Percentiles rank a stretch among this genome's conserved stretches.
Evolutionary conservation across 2,888 invertebrate genomes (phyloP).

Genomic region (Chymomyza procnemis): DNA sequence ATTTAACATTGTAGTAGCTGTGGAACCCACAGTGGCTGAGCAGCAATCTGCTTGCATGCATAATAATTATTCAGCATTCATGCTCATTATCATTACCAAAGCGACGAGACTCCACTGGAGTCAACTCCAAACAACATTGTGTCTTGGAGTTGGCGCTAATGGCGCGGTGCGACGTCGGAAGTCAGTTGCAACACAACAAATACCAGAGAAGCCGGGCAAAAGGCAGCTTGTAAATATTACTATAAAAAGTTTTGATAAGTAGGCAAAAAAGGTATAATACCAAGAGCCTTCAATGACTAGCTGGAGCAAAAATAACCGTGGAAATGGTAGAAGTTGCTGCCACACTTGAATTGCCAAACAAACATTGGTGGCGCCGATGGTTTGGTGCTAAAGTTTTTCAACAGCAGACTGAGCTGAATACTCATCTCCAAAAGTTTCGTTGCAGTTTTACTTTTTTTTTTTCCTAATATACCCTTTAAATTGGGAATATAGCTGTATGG

Average conservation of each 20-base stretch:
- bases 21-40: background rate
- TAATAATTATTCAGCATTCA: conserved; percentile 58
- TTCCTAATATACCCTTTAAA: background rate
- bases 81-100: conserved; percentile 64
- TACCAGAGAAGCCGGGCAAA: background rate
- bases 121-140: conserved; percentile 15
- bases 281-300: background rate
- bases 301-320: background rate
- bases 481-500: background rate
- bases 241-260: conserved; percentile 1
- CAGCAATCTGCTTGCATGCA: conserved; percentile 45
- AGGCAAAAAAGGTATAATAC: background rate
- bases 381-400: background rate
- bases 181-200: conserved; percentile 13
- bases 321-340: background rate
- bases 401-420: background rate
- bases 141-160: conserved; percentile 64
- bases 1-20: conserved; percentile 27
- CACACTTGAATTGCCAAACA: conserved; percentile 41
- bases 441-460: background rate
- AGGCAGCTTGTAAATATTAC: background rate
- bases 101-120: conserved; percentile 24
- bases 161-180: conserved; percentile 57
- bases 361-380: background rate
- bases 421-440: background rate